Evolutionary conservation across 2,888 invertebrate species (phyloP).

Genomic region (Erebia palarica): DNA sequence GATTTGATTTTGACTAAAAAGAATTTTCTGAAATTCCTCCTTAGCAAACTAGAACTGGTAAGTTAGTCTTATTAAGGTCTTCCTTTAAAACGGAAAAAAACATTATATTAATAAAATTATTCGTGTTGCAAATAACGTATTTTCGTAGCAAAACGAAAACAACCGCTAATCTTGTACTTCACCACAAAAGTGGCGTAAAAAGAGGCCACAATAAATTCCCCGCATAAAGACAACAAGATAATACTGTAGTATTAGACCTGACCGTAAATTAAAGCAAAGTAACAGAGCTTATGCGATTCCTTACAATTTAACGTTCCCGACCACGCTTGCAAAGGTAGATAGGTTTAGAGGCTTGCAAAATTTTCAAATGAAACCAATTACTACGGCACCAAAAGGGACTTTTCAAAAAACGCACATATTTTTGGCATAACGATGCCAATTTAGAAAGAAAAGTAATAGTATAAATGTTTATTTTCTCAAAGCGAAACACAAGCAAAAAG

Average conservation of each 20-base stretch:
- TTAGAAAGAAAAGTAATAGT: slow-evolving; percentile 13
- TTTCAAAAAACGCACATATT: slow-evolving; percentile 1
- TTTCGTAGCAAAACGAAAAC: slow-evolving; percentile 1
- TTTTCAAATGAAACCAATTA: slow-evolving; percentile 29
- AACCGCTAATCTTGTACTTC: slow-evolving; percentile 16
- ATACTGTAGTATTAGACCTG: slow-evolving; percentile 38
- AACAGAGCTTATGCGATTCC: slow-evolving; percentile 40
- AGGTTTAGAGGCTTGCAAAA: slow-evolving; percentile 17
- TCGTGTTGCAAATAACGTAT: slow-evolving; percentile 19
- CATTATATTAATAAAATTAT: background rate
- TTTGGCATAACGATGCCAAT: slow-evolving; percentile 18
- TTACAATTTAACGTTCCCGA: slow-evolving; percentile 40
- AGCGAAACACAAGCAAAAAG: slow-evolving; percentile 17
- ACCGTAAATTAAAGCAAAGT: slow-evolving; percentile 41
- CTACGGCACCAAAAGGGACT: slow-evolving; percentile 9
- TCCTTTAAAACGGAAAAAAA: background rate
- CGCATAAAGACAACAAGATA: slow-evolving; percentile 39
- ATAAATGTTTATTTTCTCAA: slow-evolving; percentile 6
- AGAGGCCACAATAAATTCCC: slow-evolving; percentile 33
- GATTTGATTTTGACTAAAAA: too few relatives aligned
- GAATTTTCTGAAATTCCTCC: too few relatives aligned
- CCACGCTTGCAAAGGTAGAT: slow-evolving; percentile 34
- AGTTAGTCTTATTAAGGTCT: background rate
- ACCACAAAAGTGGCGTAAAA: slow-evolving; percentile 27
- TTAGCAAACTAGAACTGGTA: too few relatives aligned